Evolutionary conservation across 2,113 vertebrate genomes (phyloP).

Genomic region (Leptobrachium ailaonicum): DNA sequence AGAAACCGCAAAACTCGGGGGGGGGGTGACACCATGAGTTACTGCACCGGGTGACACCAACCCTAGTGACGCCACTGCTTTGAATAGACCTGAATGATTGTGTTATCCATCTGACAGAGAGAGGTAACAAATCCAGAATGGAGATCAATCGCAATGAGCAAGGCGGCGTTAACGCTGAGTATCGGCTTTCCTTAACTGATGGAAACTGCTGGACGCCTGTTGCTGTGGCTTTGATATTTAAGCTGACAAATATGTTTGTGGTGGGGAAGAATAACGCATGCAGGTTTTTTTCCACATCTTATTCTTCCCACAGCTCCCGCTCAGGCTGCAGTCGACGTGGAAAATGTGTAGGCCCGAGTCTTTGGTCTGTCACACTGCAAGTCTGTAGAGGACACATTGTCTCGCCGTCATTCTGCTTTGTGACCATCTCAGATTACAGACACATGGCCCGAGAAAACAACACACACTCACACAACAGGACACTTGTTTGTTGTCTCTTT

Average conservation of each 20-base stretch:
- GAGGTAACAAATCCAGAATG: too few relatives aligned
- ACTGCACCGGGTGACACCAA: too few relatives aligned
- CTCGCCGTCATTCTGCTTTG: neutral
- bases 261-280: neutral
- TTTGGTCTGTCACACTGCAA: neutral
- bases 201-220: neutral
- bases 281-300: neutral
- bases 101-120: too few relatives aligned
- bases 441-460: neutral
- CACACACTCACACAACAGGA: conserved; percentile 16
- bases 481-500: conserved; percentile 37
- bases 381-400: neutral
- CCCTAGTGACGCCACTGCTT: too few relatives aligned
- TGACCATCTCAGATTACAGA: conserved; percentile 33
- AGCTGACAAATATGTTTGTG: neutral
- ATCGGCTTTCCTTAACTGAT: too few relatives aligned
- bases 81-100: too few relatives aligned
- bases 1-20: too few relatives aligned
- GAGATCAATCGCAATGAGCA: too few relatives aligned
- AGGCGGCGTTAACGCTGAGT: too few relatives aligned
- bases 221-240: conserved; percentile 22
- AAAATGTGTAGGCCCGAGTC: neutral
- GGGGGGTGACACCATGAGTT: too few relatives aligned
- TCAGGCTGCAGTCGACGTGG: conserved; percentile 5
- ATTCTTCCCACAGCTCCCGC: conserved; percentile 32